Evolutionary conservation across 2,113 vertebrate genomes (phyloP).

Genomic region (Gulo gulo): DNA sequence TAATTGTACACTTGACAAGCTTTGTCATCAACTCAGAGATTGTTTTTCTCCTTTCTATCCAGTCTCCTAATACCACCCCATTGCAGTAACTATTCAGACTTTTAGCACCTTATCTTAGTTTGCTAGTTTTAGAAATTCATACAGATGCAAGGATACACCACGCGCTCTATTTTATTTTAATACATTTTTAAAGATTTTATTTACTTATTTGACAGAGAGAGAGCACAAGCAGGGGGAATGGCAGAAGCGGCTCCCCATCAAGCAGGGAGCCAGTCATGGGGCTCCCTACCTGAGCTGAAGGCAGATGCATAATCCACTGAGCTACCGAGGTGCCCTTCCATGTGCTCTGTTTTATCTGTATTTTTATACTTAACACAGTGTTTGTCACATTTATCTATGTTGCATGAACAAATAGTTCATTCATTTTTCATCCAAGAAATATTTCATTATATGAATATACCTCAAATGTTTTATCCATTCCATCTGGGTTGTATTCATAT

Average conservation of each 20-base stretch:
- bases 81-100: not conserved
- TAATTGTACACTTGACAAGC: not conserved
- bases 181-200: too few species aligned
- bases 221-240: not conserved
- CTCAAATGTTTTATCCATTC: not conserved
- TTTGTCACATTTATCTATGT: not conserved
- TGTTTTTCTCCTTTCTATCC: not conserved
- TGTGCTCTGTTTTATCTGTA: not conserved
- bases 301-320: not conserved
- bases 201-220: not conserved
- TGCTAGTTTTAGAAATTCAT: not conserved
- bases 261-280: not conserved
- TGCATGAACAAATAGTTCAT: not conserved
- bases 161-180: not conserved
- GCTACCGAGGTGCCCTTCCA: not conserved
- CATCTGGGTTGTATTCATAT: not conserved
- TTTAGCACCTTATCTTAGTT: not conserved
- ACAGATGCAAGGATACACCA: not conserved
- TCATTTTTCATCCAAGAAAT: not conserved
- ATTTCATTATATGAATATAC: not conserved
- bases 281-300: not conserved
- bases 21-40: not conserved
- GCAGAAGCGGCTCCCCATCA: not conserved
- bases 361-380: not conserved
- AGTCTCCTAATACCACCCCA: accelerated